Percentiles rank a stretch among this genome's conserved stretches.
These are phyloP conservation scores for Athalia cordata DNA, from an alignment of 2,888 invertebrate species.

Conservation along the genomic window DNA sequence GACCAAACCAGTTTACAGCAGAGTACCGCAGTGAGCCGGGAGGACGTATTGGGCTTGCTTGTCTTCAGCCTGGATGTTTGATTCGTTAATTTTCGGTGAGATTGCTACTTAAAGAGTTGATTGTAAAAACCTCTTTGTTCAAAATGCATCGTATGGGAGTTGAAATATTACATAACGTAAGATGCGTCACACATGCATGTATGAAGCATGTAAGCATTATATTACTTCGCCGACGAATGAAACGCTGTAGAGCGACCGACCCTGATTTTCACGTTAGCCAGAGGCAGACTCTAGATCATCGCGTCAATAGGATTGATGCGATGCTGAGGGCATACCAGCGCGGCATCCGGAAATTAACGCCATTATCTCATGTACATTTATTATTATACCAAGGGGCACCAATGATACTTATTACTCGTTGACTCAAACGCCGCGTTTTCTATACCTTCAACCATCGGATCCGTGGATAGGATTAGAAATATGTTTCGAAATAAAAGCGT, in stretches of 20 bases:
- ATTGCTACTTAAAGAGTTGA: constrained; percentile 22
- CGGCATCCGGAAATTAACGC: constrained; percentile 63
- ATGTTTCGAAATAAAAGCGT: too few species aligned
- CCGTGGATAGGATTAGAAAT: too few species aligned
- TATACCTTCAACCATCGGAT: neutral
- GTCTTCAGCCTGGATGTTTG: neutral
- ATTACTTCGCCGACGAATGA: neutral
- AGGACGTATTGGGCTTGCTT: neutral
- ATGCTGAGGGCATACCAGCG: constrained; percentile 43
- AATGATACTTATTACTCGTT: constrained; percentile 36
- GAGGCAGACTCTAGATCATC: constrained; percentile 43
- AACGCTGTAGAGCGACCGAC: constrained; percentile 2
- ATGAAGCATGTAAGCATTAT: neutral
- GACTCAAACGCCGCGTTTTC: constrained; percentile 9
- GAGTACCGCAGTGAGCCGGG: neutral
- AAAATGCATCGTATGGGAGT: neutral
- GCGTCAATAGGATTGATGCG: constrained; percentile 55
- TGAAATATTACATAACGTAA: neutral
- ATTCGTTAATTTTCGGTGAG: constrained; percentile 22
- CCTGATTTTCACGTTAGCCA: constrained; percentile 18
- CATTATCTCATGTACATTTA: constrained; percentile 69
- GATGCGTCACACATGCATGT: neutral
- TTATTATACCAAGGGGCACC: constrained; percentile 60
- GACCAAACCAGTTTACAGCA: constrained; percentile 17
- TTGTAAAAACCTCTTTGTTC: constrained; percentile 22